These are phyloP conservation scores for Monarcha castaneiventris DNA, from an alignment of 2,113 vertebrate genomes.

Conservation along the genomic window DNA sequence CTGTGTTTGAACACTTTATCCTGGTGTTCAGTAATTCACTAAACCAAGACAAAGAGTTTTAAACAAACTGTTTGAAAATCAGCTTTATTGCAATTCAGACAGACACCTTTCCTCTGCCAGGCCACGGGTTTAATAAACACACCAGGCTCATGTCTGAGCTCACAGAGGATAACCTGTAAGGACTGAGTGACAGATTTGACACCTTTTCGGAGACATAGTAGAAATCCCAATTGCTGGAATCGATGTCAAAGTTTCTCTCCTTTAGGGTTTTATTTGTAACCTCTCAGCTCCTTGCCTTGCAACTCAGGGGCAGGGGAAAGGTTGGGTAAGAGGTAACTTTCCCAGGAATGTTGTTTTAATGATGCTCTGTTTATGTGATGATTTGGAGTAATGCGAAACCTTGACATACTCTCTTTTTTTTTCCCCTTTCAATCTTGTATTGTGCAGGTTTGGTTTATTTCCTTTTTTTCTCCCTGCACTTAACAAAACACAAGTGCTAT, in stretches of 20 bases:
- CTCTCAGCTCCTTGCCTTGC: background rate
- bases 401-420: background rate
- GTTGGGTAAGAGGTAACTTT: background rate
- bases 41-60: background rate
- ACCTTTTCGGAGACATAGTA: constrained; percentile 16
- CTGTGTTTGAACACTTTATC: background rate
- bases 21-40: constrained; percentile 1
- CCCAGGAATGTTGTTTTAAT: background rate
- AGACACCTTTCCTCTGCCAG: constrained; percentile 1
- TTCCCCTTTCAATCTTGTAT: background rate
- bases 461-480: background rate
- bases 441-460: background rate
- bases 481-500: background rate
- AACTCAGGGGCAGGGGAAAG: background rate
- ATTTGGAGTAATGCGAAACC: background rate
- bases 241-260: background rate
- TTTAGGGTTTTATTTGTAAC: constrained; percentile 1
- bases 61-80: background rate
- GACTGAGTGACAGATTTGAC: constrained; percentile 32
- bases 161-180: constrained; percentile 33
- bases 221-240: constrained; percentile 30
- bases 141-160: constrained; percentile 42
- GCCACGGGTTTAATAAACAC: constrained; percentile 3
- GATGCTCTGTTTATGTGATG: background rate
- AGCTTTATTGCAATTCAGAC: constrained; percentile 8